Evolutionary conservation across 2,113 vertebrate genomes (phyloP).

Genomic region (Neofelis nebulosa): DNA sequence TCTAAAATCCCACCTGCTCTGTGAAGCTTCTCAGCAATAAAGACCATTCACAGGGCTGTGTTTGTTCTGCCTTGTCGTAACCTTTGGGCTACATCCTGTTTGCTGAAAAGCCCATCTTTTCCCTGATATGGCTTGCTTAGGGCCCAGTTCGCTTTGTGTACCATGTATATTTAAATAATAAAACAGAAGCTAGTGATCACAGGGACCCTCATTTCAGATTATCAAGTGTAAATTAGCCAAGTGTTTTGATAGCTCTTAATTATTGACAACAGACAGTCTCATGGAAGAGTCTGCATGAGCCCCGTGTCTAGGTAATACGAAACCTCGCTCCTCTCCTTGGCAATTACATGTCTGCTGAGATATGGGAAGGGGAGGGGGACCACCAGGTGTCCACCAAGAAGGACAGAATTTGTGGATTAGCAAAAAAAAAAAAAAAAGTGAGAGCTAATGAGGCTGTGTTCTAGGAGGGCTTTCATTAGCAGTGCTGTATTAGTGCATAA

Average conservation of each 20-base stretch:
- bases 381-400: slow-evolving; percentile 54
- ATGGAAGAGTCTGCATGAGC: slow-evolving; percentile 27
- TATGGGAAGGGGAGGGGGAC: not conserved
- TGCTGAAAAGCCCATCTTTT: not conserved
- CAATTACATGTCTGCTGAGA: slow-evolving; percentile 35
- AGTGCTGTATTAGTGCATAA: not conserved
- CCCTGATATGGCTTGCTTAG: not conserved
- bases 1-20: slow-evolving; percentile 57
- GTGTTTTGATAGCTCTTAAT: slow-evolving; percentile 74
- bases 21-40: not conserved
- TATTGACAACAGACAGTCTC: slow-evolving; percentile 66
- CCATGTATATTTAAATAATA: slow-evolving; percentile 57
- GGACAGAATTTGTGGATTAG: slow-evolving; percentile 42
- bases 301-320: slow-evolving; percentile 50
- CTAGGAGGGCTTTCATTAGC: slow-evolving; percentile 41
- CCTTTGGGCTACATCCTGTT: not conserved
- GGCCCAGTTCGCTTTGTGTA: not conserved
- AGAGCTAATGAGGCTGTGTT: slow-evolving; percentile 48
- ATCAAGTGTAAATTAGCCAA: slow-evolving; percentile 71
- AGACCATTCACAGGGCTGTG: not conserved
- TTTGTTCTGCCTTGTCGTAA: not conserved
- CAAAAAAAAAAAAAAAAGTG: not conserved
- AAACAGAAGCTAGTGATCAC: slow-evolving; percentile 61
- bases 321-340: slow-evolving; percentile 38
- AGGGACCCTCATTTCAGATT: slow-evolving; percentile 58